phyloP scores from a whole-genome alignment of 2,113 vertebrate genomes.

The Quiscalus mexicanus region DNA sequence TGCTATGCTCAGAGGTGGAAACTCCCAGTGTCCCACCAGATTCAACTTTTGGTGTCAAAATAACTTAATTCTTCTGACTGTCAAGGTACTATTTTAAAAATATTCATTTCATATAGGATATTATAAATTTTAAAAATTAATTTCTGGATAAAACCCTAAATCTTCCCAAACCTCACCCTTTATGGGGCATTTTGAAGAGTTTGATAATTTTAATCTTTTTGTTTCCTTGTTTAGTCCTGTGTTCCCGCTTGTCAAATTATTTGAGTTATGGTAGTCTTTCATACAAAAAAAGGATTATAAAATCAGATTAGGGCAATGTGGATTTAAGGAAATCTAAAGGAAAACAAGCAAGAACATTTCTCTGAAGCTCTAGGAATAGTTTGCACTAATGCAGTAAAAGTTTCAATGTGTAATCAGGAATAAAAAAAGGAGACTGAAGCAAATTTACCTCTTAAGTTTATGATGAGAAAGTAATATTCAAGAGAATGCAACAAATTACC shows the following conservation, averaged over 20 bases:
- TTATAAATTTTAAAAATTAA: background rate
- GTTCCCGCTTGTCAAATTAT: background rate
- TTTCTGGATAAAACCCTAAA: background rate
- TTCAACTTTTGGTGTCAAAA: background rate
- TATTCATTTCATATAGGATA: background rate
- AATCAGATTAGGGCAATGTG: background rate
- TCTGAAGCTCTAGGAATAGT: background rate
- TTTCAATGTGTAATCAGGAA: background rate
- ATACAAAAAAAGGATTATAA: background rate
- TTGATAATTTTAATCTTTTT: background rate
- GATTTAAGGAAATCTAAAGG: background rate
- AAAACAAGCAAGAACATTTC: background rate
- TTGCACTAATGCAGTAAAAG: background rate
- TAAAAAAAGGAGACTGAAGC: background rate
- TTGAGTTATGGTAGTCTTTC: background rate
- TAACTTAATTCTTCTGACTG: background rate
- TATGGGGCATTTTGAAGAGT: background rate
- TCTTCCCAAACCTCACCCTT: background rate
- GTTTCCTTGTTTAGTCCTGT: background rate
- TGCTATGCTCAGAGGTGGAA: background rate
- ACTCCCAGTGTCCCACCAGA: background rate
- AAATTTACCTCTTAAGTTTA: background rate
- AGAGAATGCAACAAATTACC: background rate
- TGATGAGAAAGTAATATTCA: background rate
- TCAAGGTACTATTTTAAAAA: background rate